Evolutionary conservation across 2,797 vertebrate species (phyloP).

Genomic region (Babyrousa celebensis): DNA sequence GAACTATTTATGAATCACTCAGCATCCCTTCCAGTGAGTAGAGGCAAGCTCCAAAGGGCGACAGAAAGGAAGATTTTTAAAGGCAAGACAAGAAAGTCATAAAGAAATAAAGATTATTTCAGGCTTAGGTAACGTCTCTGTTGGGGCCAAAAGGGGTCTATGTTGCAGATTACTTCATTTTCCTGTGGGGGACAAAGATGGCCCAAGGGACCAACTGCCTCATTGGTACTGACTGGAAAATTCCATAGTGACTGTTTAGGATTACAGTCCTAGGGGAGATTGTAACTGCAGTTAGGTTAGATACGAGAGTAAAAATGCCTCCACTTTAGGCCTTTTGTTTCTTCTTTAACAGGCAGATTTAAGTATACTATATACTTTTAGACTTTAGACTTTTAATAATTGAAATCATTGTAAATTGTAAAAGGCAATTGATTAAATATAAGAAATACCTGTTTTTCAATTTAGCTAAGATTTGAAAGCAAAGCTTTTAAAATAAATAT

Average conservation of each 20-base stretch:
- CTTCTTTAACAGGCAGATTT: conserved; percentile 15
- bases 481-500: conserved; percentile 77
- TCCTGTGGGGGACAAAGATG: neutral
- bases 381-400: conserved; percentile 42
- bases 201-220: neutral
- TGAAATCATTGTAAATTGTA: conserved; percentile 59
- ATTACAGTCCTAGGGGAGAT: neutral
- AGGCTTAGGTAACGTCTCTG: neutral
- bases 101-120: neutral
- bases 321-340: neutral
- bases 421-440: neutral
- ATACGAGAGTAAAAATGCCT: neutral
- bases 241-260: neutral
- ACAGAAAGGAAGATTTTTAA: neutral
- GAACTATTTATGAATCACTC: neutral
- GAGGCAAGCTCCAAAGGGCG: neutral
- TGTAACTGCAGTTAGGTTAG: neutral
- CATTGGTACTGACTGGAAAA: neutral
- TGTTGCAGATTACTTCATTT: neutral
- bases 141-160: neutral
- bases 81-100: neutral
- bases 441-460: conserved; percentile 40
- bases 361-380: conserved; percentile 51
- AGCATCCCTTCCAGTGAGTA: neutral
- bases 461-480: conserved; percentile 61